Evolutionary conservation across 2,888 invertebrate species (phyloP).

Genomic region (Petrolisthes cinctipes): DNA sequence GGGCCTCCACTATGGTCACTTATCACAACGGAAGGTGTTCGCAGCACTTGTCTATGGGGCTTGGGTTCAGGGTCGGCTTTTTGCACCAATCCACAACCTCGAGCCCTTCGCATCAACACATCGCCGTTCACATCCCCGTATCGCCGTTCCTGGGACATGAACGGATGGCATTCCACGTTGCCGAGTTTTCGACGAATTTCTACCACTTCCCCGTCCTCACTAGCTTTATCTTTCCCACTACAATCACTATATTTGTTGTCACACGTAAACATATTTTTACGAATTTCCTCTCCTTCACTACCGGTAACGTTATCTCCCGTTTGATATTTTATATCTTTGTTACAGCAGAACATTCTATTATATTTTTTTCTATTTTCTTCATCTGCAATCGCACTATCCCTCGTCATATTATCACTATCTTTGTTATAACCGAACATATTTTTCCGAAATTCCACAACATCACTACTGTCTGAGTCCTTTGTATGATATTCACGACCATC

Average conservation of each 20-base stretch:
- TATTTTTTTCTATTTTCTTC: no score
- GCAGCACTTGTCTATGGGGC: constrained; percentile 2
- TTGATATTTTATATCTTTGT: no score
- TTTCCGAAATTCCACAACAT: no score
- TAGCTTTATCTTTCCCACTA: background rate
- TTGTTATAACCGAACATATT: no score
- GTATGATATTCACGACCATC: no score
- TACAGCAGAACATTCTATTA: no score
- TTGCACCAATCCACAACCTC: constrained; percentile 27
- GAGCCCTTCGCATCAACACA: constrained; percentile 29
- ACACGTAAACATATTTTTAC: background rate
- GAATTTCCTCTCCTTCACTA: background rate
- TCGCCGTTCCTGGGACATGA: constrained; percentile 17
- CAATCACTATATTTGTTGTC: background rate
- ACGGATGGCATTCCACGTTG: background rate
- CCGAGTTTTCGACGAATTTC: constrained; percentile 19
- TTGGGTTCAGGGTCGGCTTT: background rate
- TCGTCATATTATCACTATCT: no score
- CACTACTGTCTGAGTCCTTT: no score
- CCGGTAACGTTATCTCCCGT: no score
- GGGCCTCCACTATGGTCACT: constrained; percentile 78
- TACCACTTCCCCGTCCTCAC: constrained; percentile 1
- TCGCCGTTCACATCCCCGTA: constrained; percentile 38
- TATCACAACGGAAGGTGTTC: constrained; percentile 88
- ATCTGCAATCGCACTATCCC: no score